phyloP scores from a whole-genome alignment of 1,140 invertebrate genomes.

The Zophobas atratus region DNA sequence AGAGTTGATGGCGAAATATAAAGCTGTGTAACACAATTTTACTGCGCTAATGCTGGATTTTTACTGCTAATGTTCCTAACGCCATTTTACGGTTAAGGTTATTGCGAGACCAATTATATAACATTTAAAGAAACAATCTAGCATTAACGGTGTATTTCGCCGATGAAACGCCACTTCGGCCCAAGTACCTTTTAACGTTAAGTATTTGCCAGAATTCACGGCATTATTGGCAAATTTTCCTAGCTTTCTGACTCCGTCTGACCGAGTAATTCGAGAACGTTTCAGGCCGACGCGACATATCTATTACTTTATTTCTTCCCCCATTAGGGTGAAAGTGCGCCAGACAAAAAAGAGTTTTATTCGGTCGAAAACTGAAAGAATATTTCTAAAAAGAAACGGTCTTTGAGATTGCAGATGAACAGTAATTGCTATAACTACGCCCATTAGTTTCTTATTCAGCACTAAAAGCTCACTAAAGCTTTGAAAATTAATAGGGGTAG shows the following conservation, averaged over 20 bases:
- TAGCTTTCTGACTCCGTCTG: slow-evolving; percentile 7
- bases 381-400: too few species aligned
- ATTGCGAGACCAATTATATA: slow-evolving; percentile 34
- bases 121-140: slow-evolving; percentile 37
- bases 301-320: slow-evolving; percentile 18
- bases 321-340: background rate
- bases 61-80: slow-evolving; percentile 28
- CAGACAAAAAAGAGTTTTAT: too few species aligned
- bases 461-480: background rate
- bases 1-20: slow-evolving; percentile 4
- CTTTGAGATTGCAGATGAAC: too few species aligned
- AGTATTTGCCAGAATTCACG: slow-evolving; percentile 12
- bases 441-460: background rate
- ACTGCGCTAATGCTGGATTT: slow-evolving; percentile 10
- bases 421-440: too few species aligned
- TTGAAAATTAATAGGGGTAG: background rate
- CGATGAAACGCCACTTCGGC: slow-evolving; percentile 1
- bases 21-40: slow-evolving; percentile 24
- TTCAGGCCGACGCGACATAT: slow-evolving; percentile 13
- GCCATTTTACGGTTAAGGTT: slow-evolving; percentile 31
- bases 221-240: slow-evolving; percentile 6
- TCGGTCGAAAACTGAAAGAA: too few species aligned
- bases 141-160: slow-evolving; percentile 22
- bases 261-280: slow-evolving; percentile 16
- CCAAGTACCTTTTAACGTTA: slow-evolving; percentile 23